These are phyloP conservation scores for Priapulus caudatus DNA, from an alignment of 2,888 invertebrate species.

Conservation along the genomic window DNA sequence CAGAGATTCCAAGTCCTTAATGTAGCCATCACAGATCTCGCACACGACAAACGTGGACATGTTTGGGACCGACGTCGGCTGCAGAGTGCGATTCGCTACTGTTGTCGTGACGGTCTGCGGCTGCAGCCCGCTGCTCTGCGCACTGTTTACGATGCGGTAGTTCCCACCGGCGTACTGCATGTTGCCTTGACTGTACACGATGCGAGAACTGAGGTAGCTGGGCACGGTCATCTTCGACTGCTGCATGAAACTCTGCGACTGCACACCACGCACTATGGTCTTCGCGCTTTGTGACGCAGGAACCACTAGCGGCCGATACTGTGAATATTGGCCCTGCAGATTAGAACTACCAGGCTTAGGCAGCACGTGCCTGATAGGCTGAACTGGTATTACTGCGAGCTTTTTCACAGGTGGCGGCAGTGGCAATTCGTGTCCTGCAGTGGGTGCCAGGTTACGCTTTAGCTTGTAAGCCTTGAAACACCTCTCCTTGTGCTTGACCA, in stretches of 20 bases:
- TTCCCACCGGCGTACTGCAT: conserved; percentile 49
- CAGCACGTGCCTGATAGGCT: neutral
- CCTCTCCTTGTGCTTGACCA: conserved; percentile 71
- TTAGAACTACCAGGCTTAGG: too few relatives aligned
- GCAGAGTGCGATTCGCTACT: conserved; percentile 30
- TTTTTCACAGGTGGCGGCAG: neutral
- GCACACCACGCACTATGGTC: conserved; percentile 4
- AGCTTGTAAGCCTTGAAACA: conserved; percentile 81
- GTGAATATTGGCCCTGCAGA: conserved; percentile 13
- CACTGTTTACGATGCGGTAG: conserved; percentile 44
- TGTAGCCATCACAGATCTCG: conserved; percentile 92
- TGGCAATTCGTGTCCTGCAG: conserved; percentile 30
- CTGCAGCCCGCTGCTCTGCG: conserved; percentile 38
- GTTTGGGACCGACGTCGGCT: conserved; percentile 40
- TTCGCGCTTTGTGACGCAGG: conserved; percentile 7
- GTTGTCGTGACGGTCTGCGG: conserved; percentile 36
- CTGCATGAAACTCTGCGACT: conserved; percentile 16
- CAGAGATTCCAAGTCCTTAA: conserved; percentile 83
- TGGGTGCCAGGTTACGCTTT: conserved; percentile 64
- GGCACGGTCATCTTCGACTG: conserved; percentile 49
- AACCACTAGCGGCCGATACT: conserved; percentile 5
- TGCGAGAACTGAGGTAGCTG: conserved; percentile 71
- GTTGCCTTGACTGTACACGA: neutral
- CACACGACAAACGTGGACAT: conserved; percentile 73
- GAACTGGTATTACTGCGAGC: too few relatives aligned